A percentile compares a stretch with the other conserved stretches of the same genome.
Evolutionary conservation across 1,140 invertebrate species (phyloP).

Genomic region (Drosophila bocqueti): DNA sequence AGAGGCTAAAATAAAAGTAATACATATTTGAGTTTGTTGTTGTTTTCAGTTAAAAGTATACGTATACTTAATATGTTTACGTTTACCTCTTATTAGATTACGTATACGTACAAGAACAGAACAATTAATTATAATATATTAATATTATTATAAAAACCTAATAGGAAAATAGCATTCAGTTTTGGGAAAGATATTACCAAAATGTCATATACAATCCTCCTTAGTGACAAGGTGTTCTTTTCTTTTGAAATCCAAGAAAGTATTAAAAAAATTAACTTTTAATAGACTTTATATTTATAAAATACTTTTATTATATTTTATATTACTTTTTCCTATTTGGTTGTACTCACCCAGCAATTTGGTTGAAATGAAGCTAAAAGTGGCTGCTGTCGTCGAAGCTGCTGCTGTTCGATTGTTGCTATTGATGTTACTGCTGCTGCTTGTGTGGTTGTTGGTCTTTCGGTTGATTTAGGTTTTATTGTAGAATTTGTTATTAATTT

Average conservation of each 20-base stretch:
- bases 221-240: too few species aligned
- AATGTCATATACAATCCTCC: too few species aligned
- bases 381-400: slow-evolving; percentile 32
- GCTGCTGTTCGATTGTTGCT: slow-evolving; percentile 27
- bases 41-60: too few species aligned
- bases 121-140: too few species aligned
- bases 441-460: slow-evolving; percentile 27
- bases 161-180: too few species aligned
- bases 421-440: slow-evolving; percentile 24
- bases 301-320: not conserved
- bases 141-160: too few species aligned
- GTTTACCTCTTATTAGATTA: too few species aligned
- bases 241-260: not conserved
- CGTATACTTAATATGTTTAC: too few species aligned
- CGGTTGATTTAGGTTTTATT: slow-evolving; percentile 23
- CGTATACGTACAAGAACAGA: too few species aligned
- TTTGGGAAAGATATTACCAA: too few species aligned
- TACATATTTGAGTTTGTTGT: too few species aligned
- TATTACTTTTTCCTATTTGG: not conserved
- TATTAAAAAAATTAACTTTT: not conserved
- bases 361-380: slow-evolving; percentile 31
- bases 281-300: not conserved
- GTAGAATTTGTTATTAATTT: slow-evolving; percentile 25
- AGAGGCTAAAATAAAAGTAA: too few species aligned
- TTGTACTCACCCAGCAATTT: slow-evolving; percentile 65